Evolutionary conservation across 2,797 vertebrate genomes (phyloP), one percentile per base, ranked within the genome.

Genomic region (Okamejei kenojei): DNA sequence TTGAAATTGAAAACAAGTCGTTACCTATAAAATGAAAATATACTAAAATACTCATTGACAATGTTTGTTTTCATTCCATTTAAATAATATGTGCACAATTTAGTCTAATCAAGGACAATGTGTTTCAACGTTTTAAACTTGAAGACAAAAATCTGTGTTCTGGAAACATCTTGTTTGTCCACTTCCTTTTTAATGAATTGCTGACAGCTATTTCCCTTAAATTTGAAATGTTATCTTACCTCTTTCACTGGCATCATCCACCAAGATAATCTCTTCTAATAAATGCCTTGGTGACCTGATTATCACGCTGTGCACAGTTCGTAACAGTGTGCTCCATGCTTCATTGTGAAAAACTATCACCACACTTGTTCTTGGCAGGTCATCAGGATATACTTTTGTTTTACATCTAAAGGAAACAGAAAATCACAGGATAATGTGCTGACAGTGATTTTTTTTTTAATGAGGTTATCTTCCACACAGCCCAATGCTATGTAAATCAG

Each of bases 341-440:
- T 99, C 98, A 79, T 99, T 99, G 96, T 99, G 99, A 95, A 99
- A 99, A 94, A 99, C 99, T 90, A 99, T 99, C 94, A 99, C 99
- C 93, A 99, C 98, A 1, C 98, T 99, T 93, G 98, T 99, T 0
- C 98, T 98, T 93, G 98, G 98, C 93, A 99, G 98, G 94, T 97
- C 98, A 94, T 99, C 98, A 0, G 96, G 96, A 93, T 99, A 99
- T 94, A 99, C 96, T 95, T 99, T 99, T 79, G 98, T 99, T 96
- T 99, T 99, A 96, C 99, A 99, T 95, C 98, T 99, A 54, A 2
- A 35, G n/a, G 10, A 79, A 93, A 38, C 63, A 93, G 19, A 93
- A 63, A 80, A 78, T 78, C 19, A 77, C 45, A 78, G 76, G n/a
- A n/a, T 63, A 79, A 93, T 81, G 58, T 65, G 76, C 19, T 80